Conservation (phyloP, 1,140 invertebrate species). For the Rhizoglyphus robini region DNA sequence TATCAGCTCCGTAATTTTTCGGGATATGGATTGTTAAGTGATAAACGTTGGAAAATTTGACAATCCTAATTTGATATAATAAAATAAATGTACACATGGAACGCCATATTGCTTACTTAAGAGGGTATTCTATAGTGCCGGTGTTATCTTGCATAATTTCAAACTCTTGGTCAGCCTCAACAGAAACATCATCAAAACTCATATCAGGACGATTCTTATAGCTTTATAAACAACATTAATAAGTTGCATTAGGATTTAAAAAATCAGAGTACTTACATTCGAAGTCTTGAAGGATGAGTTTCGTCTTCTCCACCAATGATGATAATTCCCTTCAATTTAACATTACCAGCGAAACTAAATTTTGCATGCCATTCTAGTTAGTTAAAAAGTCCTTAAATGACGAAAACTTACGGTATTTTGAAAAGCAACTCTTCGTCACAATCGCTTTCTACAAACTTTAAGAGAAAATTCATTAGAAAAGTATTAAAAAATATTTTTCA, state of each 20-base stretch:
- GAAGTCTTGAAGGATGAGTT: constrained; percentile 64
- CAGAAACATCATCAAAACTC: constrained; percentile 72
- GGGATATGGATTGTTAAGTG: constrained; percentile 80
- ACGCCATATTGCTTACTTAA: constrained; percentile 50
- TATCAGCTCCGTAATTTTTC: constrained; percentile 66
- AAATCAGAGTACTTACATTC: constrained; percentile 51
- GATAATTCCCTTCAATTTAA: constrained; percentile 86
- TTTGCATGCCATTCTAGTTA: constrained; percentile 4
- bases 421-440: constrained; percentile 83
- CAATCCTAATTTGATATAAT: constrained; percentile 53
- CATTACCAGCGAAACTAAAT: constrained; percentile 58
- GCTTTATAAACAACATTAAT: constrained; percentile 6
- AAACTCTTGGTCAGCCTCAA: constrained; percentile 73
- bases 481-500: not conserved
- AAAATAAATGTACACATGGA: constrained; percentile 5
- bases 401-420: constrained; percentile 64
- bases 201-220: constrained; percentile 82
- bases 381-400: not conserved
- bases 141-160: constrained; percentile 60
- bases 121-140: constrained; percentile 70
- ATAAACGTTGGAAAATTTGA: constrained; percentile 73
- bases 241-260: not conserved
- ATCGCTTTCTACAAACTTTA: constrained; percentile 84
- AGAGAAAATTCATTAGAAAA: constrained; percentile 25
- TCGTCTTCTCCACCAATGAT: constrained; percentile 70